These are phyloP conservation scores for Ptychobarbus kaznakovi DNA, from an alignment of 2,797 vertebrate genomes.

Conservation along the genomic window DNA sequence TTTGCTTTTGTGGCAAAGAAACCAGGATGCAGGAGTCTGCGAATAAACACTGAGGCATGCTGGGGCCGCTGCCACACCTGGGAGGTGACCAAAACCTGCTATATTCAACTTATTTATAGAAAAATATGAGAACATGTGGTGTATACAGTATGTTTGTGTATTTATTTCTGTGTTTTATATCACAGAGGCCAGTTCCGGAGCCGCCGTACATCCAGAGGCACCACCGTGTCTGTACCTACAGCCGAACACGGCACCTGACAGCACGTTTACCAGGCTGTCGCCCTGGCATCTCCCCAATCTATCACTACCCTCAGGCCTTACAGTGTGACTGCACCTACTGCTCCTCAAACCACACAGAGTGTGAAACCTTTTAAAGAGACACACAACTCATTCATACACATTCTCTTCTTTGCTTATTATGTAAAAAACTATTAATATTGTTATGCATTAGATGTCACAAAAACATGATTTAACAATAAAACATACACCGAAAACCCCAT, in stretches of 20 bases:
- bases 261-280: slow-evolving; percentile 76
- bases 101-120: not conserved
- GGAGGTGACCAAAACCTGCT: slow-evolving; percentile 71
- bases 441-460: not conserved
- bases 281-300: slow-evolving; percentile 74
- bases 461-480: not conserved
- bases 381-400: not conserved
- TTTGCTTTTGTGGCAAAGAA: slow-evolving; percentile 80
- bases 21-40: slow-evolving; percentile 74
- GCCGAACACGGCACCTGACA: slow-evolving; percentile 69
- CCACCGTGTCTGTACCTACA: slow-evolving; percentile 79
- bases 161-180: not conserved
- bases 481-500: not conserved
- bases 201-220: slow-evolving; percentile 77
- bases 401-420: not conserved
- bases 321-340: slow-evolving; percentile 77
- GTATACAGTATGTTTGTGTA: not conserved
- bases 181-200: slow-evolving; percentile 75
- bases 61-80: slow-evolving; percentile 83
- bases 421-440: not conserved
- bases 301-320: slow-evolving; percentile 78
- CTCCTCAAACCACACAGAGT: slow-evolving; percentile 79
- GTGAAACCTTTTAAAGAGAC: slow-evolving; percentile 75
- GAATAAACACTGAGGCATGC: slow-evolving; percentile 77
- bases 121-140: not conserved